These are phyloP conservation scores for Meandrusa payeni DNA, from an alignment of 2,888 invertebrate species.

Conservation along the genomic window DNA sequence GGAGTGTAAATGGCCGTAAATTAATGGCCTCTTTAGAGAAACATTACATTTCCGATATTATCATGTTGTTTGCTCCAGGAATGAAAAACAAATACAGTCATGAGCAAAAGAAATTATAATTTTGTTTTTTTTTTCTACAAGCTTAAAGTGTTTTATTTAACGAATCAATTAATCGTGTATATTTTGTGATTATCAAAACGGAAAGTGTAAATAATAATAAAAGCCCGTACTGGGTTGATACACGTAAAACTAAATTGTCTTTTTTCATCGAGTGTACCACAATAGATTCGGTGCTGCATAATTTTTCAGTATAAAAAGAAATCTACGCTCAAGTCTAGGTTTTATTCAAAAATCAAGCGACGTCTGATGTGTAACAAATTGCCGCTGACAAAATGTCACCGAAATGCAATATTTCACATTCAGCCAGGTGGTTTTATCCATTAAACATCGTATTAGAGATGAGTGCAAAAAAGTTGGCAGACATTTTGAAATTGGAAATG, in stretches of 20 bases:
- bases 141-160: no score
- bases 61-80: conserved; percentile 50
- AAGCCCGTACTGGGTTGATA: no score
- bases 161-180: no score
- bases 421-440: conserved; percentile 73
- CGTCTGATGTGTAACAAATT: conserved; percentile 56
- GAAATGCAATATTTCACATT: conserved; percentile 67
- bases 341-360: conserved; percentile 62
- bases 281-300: conserved; percentile 30
- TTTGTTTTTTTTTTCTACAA: no score
- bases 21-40: conserved; percentile 45
- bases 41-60: conserved; percentile 42
- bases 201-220: no score
- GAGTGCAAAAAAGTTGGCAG: conserved; percentile 40
- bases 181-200: no score
- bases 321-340: conserved; percentile 45
- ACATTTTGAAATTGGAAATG: conserved; percentile 40
- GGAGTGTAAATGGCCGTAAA: conserved; percentile 43
- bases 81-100: conserved; percentile 50
- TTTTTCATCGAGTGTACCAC: conserved; percentile 30
- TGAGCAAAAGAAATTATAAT: no score
- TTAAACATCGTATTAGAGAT: conserved; percentile 62
- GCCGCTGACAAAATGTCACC: conserved; percentile 65
- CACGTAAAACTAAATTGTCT: not conserved
- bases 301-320: conserved; percentile 34